Evolutionary conservation across 1,140 invertebrate genomes (phyloP).

Genomic region (Rhopalosiphum maidis): DNA sequence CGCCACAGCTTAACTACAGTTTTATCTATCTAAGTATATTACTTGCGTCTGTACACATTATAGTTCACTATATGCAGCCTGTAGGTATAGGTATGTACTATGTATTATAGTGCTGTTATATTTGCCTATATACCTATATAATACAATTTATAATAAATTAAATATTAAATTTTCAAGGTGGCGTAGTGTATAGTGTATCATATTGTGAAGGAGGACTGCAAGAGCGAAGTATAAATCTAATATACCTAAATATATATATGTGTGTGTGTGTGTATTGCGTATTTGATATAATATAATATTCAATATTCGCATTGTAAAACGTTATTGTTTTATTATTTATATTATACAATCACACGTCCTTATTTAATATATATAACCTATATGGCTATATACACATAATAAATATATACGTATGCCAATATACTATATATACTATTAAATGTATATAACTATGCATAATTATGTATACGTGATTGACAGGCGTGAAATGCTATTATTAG

Average conservation of each 20-base stretch:
- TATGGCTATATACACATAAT: not conserved
- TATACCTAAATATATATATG: not conserved
- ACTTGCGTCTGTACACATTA: too few species aligned
- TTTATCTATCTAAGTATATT: too few species aligned
- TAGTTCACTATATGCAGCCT: too few species aligned
- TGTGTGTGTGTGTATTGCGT: not conserved
- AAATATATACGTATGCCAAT: not conserved
- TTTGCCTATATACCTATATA: too few species aligned
- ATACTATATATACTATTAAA: not conserved
- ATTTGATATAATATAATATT: not conserved
- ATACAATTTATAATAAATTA: too few species aligned
- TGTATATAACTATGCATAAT: not conserved
- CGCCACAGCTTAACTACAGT: too few species aligned
- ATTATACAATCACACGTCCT: too few species aligned
- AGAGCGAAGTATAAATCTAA: not conserved
- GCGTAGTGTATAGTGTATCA: too few species aligned
- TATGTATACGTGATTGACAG: constrained; percentile 19
- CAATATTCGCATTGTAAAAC: not conserved
- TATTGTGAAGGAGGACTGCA: too few species aligned
- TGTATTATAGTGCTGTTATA: too few species aligned
- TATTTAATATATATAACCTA: not conserved
- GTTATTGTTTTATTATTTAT: constrained; percentile 8
- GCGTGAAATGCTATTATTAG: constrained; percentile 30
- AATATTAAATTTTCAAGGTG: too few species aligned
- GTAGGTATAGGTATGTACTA: too few species aligned